phyloP scores from a whole-genome alignment of 1,140 invertebrate genomes.

The Pentalonia nigronervosa region DNA sequence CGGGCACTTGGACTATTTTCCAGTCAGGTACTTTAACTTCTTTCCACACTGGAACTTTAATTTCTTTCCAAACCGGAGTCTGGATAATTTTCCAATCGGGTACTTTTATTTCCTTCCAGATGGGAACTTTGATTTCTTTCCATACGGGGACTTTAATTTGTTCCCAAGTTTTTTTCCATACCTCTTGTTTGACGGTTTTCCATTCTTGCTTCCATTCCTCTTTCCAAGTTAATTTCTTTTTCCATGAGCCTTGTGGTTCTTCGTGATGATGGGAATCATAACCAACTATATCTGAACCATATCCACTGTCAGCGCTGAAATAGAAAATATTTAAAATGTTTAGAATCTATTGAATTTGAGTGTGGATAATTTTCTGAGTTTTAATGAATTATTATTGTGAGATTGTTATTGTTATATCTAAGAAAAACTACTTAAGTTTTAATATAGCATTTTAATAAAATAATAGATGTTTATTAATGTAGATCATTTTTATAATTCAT shows the following conservation, averaged over 20 bases:
- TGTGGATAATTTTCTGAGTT: background rate
- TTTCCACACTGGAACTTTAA: constrained; percentile 71
- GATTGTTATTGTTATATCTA: background rate
- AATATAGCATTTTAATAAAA: background rate
- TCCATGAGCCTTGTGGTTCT: constrained; percentile 72
- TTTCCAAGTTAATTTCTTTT: constrained; percentile 65
- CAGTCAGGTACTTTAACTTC: constrained; percentile 72
- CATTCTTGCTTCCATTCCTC: constrained; percentile 66
- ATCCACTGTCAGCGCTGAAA: constrained; percentile 61
- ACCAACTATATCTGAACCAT: constrained; percentile 62
- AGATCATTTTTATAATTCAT: background rate
- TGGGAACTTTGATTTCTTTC: constrained; percentile 65
- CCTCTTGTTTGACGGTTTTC: constrained; percentile 65
- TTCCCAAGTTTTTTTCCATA: constrained; percentile 67
- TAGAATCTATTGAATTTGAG: background rate
- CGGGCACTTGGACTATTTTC: constrained; percentile 72
- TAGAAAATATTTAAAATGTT: background rate
- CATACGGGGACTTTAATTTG: constrained; percentile 62
- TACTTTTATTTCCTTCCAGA: constrained; percentile 62
- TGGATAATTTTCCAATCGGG: constrained; percentile 62
- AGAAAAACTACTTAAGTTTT: background rate
- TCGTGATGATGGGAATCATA: constrained; percentile 61
- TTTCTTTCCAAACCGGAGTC: constrained; percentile 68
- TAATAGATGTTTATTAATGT: background rate
- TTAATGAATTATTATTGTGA: background rate